Base-by-base conservation (phyloP, 2,113 vertebrate genomes). In the Perognathus longimembris region DNA sequence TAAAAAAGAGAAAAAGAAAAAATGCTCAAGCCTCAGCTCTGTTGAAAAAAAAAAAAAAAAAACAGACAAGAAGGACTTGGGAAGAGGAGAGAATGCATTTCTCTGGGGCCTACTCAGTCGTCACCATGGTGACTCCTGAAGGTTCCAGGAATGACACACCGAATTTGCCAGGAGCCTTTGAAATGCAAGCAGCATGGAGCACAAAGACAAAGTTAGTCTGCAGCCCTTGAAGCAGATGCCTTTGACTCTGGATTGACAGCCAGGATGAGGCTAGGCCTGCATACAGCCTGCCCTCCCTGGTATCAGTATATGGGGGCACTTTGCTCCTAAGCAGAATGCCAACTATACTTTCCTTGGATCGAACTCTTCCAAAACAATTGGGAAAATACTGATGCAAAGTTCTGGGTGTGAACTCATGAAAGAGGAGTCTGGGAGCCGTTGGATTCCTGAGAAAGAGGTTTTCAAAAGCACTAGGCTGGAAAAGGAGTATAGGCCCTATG, bases 101-200 rank as follows among this genome's bases (percentile, higher is more conserved):
- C 90, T 75, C 95, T 93, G 86, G 40, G 94, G 90, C 87, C 70
- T 74, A 74, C 94, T 90, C 90, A 77, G 64, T 45, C 96, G 95
- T 98, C 95, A 88, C 97, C 97, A 98, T 98, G 98, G 98, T 98
- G 97, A 98, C 90, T 81, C 89, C 94, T 85, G 92, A 93, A 96
- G 95, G 95, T 92, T 97, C 96, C 77, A 34, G 91, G 89, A 95
- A 92, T 97, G 97, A 97, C 93, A 98, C 97, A 89, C 42, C 70
- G 9, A 77, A 96, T 91, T 95, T 66, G 57, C 10, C 92, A 96
- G 66, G 85, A 96, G 83, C 92, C 95, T 97, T 96, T 97, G 97
- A 96, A 96, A 96, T 74, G 95, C 80, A 96, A 98, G 94, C 83
- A 95, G 95, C 96, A 34, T 73, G 5, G 15, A 45, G 45, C 95